Conservation (phyloP, 2,797 vertebrate species). For the Parotocinclus haroldoi region DNA sequence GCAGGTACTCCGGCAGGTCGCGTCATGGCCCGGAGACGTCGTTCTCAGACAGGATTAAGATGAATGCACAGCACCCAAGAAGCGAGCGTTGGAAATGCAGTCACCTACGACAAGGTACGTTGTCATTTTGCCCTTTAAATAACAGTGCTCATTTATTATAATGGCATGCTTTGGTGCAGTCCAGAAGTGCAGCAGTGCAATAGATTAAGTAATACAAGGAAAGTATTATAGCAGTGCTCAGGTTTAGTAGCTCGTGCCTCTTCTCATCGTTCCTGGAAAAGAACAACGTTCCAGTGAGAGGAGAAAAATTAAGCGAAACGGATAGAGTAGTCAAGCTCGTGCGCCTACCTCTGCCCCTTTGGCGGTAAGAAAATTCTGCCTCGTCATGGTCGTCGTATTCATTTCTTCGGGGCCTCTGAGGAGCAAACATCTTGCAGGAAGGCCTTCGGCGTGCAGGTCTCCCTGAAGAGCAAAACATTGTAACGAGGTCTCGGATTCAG, state of each 20-base stretch:
- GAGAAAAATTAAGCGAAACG: neutral
- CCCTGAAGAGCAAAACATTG: neutral
- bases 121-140: conserved; percentile 18
- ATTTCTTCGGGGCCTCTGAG: conserved; percentile 48
- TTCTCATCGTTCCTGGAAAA: conserved; percentile 54
- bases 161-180: conserved; percentile 40
- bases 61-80: conserved; percentile 50
- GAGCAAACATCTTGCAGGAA: conserved; percentile 47
- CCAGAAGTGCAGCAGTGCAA: conserved; percentile 44
- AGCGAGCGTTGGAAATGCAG: conserved; percentile 40
- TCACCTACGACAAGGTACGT: conserved; percentile 23
- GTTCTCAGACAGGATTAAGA: conserved; percentile 40
- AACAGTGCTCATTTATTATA: conserved; percentile 37
- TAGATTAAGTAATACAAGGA: conserved; percentile 43
- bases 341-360: conserved; percentile 55
- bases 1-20: conserved; percentile 4
- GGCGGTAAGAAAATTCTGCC: conserved; percentile 36
- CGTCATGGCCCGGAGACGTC: conserved; percentile 23
- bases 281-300: neutral
- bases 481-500: too few species aligned
- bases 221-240: conserved; percentile 47
- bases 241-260: conserved; percentile 54
- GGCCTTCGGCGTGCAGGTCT: conserved; percentile 39
- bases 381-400: conserved; percentile 49
- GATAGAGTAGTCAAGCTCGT: neutral